phyloP scores from a whole-genome alignment of 2,797 vertebrate species.

The Spinus pinus region DNA sequence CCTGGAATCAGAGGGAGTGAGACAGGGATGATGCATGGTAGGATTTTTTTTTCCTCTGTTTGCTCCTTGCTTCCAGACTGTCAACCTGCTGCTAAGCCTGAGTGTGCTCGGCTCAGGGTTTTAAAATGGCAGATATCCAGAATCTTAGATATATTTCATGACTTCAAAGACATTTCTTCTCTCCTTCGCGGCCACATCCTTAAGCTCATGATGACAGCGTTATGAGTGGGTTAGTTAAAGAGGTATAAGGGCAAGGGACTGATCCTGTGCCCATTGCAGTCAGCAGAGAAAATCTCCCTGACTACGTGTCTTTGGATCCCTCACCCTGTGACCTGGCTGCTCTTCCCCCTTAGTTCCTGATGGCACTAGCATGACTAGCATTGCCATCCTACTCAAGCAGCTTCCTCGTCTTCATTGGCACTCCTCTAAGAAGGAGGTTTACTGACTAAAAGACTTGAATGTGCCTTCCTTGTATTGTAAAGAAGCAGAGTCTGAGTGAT shows the following conservation, averaged over 20 bases:
- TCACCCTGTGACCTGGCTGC: neutral
- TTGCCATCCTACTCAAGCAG: neutral
- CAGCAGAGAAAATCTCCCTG: neutral
- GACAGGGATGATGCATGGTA: neutral
- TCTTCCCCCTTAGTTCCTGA: neutral
- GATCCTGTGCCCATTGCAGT: neutral
- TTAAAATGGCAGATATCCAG: conserved; percentile 37
- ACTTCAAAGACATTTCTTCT: conserved; percentile 30
- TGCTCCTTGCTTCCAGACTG: neutral
- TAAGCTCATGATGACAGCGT: neutral
- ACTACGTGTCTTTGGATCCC: neutral
- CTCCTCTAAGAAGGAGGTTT: neutral
- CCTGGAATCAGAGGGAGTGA: neutral
- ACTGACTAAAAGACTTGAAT: neutral
- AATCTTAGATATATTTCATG: neutral
- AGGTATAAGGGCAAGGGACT: neutral
- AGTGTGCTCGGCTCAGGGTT: neutral
- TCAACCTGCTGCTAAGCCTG: neutral
- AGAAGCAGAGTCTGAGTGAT: neutral
- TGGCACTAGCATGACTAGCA: fast-evolving
- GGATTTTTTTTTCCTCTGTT: neutral
- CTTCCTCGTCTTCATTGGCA: neutral
- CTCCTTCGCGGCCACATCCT: neutral
- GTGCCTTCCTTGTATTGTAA: neutral
- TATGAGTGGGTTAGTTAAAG: neutral